phyloP scores from a whole-genome alignment of 2,888 invertebrate genomes.

The Corythucha ciliata region DNA sequence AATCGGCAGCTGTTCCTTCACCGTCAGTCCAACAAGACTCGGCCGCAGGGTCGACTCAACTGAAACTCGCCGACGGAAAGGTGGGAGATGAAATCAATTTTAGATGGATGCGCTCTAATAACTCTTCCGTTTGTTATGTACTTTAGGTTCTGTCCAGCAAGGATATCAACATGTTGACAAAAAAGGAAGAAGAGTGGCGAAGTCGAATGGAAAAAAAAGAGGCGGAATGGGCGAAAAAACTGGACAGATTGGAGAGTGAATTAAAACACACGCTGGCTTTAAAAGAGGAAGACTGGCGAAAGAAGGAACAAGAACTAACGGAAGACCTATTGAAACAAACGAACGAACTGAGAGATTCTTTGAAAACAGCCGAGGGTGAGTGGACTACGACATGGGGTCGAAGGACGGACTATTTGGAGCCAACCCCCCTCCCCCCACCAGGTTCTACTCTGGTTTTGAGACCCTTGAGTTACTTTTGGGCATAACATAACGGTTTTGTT shows the following conservation, averaged over 20 bases:
- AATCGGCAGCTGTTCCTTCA: too few relatives aligned
- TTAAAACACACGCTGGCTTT: constrained; percentile 47
- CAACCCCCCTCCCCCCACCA: too few relatives aligned
- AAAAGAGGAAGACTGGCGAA: constrained; percentile 56
- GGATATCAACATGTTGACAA: constrained; percentile 32
- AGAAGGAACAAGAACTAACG: constrained; percentile 36
- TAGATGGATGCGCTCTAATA: constrained; percentile 3
- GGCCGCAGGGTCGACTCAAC: constrained; percentile 22
- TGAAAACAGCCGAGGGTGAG: constrained; percentile 62
- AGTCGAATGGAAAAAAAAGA: constrained; percentile 46
- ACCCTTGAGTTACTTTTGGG: too few relatives aligned
- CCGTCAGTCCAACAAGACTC: constrained; percentile 19
- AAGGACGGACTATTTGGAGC: too few relatives aligned
- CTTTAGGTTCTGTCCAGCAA: constrained; percentile 35
- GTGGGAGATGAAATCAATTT: constrained; percentile 33
- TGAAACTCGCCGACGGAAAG: constrained; percentile 41
- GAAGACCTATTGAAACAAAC: constrained; percentile 37
- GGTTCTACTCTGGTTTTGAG: too few relatives aligned
- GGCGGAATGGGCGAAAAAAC: constrained; percentile 47
- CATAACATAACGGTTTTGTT: too few relatives aligned
- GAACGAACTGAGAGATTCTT: constrained; percentile 46
- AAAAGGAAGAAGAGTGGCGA: constrained; percentile 34
- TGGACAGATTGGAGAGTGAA: constrained; percentile 43
- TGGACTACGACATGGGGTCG: too few relatives aligned
- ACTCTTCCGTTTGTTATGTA: constrained; percentile 9